phyloP scores from a whole-genome alignment of 2,113 vertebrate species.

The Brachyistius frenatus region DNA sequence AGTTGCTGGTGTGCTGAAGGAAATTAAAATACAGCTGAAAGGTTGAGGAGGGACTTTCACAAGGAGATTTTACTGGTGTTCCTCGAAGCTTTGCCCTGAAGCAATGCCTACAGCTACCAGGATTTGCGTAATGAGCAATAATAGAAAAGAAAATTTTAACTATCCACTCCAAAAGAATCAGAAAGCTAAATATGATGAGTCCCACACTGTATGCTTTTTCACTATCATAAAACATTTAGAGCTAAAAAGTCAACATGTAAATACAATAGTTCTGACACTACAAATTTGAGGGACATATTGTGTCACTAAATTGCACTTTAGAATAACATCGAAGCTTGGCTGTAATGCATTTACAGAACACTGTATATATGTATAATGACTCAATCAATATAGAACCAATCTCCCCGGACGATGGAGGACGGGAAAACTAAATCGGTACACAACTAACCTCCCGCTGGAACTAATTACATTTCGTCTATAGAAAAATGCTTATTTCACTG shows the following conservation, averaged over 20 bases:
- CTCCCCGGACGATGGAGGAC: conserved; percentile 26
- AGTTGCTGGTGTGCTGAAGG: conserved; percentile 5
- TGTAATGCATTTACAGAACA: too few relatives aligned
- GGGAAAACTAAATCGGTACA: conserved; percentile 38
- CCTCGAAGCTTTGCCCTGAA: conserved; percentile 30
- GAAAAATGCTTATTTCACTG: conserved; percentile 56
- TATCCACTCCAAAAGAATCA: not conserved
- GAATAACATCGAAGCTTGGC: too few relatives aligned
- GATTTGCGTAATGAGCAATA: conserved; percentile 45
- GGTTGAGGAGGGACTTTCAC: conserved; percentile 14
- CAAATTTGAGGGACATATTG: not conserved
- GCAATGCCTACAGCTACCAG: conserved; percentile 22
- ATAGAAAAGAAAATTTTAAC: conserved; percentile 3
- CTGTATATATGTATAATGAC: conserved; percentile 4
- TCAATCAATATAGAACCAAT: conserved; percentile 49
- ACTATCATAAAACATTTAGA: not conserved
- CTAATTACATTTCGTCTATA: conserved; percentile 60
- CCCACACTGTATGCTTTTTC: not conserved
- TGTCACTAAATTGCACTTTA: conserved; percentile 3
- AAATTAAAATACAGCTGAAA: conserved; percentile 15
- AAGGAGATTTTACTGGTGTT: conserved; percentile 22
- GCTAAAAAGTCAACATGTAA: not conserved
- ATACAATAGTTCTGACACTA: not conserved
- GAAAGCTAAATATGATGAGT: conserved; percentile 12
- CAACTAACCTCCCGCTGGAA: conserved; percentile 60